Evolutionary conservation across 2,113 vertebrate genomes (phyloP).

Genomic region (Prietella phreatophila): DNA sequence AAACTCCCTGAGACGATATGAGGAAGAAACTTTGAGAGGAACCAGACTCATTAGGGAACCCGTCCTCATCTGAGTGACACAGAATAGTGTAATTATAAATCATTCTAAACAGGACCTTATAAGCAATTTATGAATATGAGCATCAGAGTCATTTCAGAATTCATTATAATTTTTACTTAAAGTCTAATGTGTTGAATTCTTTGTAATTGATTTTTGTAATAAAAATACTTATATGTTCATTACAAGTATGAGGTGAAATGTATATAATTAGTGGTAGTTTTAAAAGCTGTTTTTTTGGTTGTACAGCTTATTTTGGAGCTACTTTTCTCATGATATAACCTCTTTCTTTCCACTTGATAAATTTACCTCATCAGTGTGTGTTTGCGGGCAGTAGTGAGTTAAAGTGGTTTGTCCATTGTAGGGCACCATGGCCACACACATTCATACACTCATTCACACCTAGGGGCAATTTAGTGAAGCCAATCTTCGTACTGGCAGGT

Average conservation of each 20-base stretch:
- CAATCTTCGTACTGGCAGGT: no score
- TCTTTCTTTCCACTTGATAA: not conserved
- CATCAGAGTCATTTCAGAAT: not conserved
- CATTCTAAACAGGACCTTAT: not conserved
- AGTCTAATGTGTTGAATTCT: not conserved
- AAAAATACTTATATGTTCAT: not conserved
- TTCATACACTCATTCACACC: no score
- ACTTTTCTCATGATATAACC: not conserved
- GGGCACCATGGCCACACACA: no score
- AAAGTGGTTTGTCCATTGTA: not conserved
- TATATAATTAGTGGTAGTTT: not conserved
- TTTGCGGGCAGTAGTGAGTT: not conserved
- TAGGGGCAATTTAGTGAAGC: no score
- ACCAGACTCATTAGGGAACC: no score
- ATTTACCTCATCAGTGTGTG: not conserved
- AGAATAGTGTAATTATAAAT: not conserved
- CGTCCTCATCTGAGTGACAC: no score
- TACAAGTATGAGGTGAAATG: not conserved
- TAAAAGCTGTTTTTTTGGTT: not conserved
- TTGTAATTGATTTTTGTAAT: not conserved
- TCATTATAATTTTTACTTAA: not conserved
- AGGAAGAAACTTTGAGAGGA: no score
- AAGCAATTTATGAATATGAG: not conserved
- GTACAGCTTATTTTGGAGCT: not conserved
- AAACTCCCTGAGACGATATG: no score